Base-by-base conservation (phyloP, 1,140 invertebrate genomes). In the Dufourea novaeangliae region DNA sequence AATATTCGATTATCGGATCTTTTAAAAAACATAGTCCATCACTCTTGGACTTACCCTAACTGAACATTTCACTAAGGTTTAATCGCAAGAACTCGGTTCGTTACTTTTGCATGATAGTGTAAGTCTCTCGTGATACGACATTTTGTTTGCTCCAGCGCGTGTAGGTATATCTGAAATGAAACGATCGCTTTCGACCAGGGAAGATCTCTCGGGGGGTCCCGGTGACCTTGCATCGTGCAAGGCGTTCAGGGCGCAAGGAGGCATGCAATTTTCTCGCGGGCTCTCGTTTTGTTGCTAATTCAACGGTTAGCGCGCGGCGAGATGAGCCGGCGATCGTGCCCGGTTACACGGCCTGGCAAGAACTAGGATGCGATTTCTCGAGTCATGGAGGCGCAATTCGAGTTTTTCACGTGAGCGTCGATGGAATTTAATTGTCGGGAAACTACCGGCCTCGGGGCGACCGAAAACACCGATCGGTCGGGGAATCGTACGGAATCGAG, bases 281-380 rank as follows among this genome's bases (percentile, higher is more conserved):
- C 46, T 80, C 46, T 80, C 80, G 82, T 83, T 83, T 83, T 63
- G 82, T 80, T 84, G 78, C 72, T 80, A 80, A 84, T 80, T 80
- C 83, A 80, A 84, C 82, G 83, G 83, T 75, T 75, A 79, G 39
- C 62, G 71, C n/a, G 77, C 41, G 34, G n/a, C 71, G 71, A 74
- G 72, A 84, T 83, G 79, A 84, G 73, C 39, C 78, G 52, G 44
- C 56, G 54, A 81, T 78, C 79, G 68, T 59, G 69, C 32, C 27
- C 41, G 27, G 81, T 25, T 63, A 34, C 66, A 52, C 68, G 32
- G 41, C 22, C 71, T 10, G 17, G 62, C 46, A 72, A 66, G 62
- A 82, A 79, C 72, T 76, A 61, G 74, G 81, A 83, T 78, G 54
- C 61, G 79, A 83, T 83, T 78, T 83, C 74, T 76, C 68, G 41